Evolutionary conservation across 2,888 invertebrate genomes (phyloP).

Genomic region (Pogonocherus hispidulus): DNA sequence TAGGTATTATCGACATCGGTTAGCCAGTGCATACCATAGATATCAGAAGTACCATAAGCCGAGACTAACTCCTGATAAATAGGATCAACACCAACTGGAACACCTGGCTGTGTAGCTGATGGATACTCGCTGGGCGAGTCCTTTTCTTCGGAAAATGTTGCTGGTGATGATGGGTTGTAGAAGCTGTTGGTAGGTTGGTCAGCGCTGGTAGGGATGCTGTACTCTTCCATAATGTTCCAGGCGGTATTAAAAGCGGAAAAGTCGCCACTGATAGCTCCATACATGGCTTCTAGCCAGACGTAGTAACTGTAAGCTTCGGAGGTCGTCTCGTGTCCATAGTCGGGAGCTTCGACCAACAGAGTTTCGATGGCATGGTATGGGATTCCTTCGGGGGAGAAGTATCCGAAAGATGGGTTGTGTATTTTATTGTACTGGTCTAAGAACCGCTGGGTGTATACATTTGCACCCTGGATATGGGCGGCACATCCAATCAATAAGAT

Average conservation of each 20-base stretch:
- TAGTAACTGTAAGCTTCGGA: constrained; percentile 54
- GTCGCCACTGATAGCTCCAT: constrained; percentile 50
- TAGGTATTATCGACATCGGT: constrained; percentile 52
- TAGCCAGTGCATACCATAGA: constrained; percentile 52
- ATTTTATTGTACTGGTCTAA: constrained; percentile 44
- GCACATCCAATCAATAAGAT: constrained; percentile 10
- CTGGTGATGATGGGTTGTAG: constrained; percentile 46
- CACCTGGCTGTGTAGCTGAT: constrained; percentile 38
- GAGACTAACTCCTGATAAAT: constrained; percentile 47
- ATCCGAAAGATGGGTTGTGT: constrained; percentile 33
- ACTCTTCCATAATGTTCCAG: constrained; percentile 49
- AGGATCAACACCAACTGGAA: constrained; percentile 50
- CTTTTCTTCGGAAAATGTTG: constrained; percentile 37
- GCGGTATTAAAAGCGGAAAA: constrained; percentile 49
- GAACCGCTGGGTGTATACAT: constrained; percentile 40
- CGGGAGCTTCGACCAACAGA: constrained; percentile 52
- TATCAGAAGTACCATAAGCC: constrained; percentile 45
- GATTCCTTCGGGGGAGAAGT: constrained; percentile 45
- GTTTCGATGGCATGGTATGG: constrained; percentile 54
- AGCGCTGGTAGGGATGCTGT: constrained; percentile 44
- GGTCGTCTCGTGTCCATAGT: constrained; percentile 53
- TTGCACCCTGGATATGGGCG: neutral
- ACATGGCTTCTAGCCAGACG: constrained; percentile 49
- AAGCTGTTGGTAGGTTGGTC: constrained; percentile 40
- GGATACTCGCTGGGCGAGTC: constrained; percentile 47